Evolutionary conservation across 37 sponge, comb jelly and placozoan species (phyloP).

Genomic region (Diacarnus erythraeanus): DNA sequence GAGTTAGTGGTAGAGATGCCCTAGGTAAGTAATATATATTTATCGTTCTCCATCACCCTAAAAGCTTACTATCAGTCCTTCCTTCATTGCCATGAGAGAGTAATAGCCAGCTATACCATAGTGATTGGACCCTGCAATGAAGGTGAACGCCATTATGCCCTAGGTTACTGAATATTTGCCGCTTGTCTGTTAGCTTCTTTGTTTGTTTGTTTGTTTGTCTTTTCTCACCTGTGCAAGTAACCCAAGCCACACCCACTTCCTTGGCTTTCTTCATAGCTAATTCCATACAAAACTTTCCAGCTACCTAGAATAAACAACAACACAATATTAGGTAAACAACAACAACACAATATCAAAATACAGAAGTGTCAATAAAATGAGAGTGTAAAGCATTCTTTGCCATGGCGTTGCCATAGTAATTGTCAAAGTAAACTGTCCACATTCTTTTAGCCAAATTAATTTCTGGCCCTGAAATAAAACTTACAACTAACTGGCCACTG

Average conservation of each 20-base stretch:
- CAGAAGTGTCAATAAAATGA: neutral
- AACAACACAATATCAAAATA: neutral
- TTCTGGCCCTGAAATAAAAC: too few relatives aligned
- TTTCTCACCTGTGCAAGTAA: slow-evolving; percentile 80
- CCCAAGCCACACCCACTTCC: slow-evolving; percentile 81
- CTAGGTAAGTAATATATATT: slow-evolving; percentile 15
- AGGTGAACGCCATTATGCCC: too few relatives aligned
- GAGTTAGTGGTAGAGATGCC: slow-evolving; percentile 88
- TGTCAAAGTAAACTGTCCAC: too few relatives aligned
- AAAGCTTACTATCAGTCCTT: slow-evolving; percentile 79
- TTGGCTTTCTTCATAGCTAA: slow-evolving; percentile 88
- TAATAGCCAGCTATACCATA: slow-evolving; percentile 94
- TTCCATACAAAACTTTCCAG: slow-evolving; percentile 85
- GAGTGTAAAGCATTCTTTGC: neutral
- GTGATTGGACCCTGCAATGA: slow-evolving; percentile 82
- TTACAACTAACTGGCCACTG: too few relatives aligned
- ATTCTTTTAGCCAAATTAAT: too few relatives aligned
- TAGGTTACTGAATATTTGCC: too few relatives aligned
- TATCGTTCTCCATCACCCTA: neutral
- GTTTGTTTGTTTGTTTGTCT: too few relatives aligned
- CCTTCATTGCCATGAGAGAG: slow-evolving; percentile 68
- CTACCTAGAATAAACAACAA: slow-evolving; percentile 49
- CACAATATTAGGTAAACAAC: neutral
- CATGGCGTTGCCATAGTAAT: too few relatives aligned
- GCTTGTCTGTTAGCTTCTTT: too few relatives aligned